Percentiles rank a stretch among this genome's conserved stretches.
These are phyloP conservation scores for Mionectes macconnelli DNA, from an alignment of 2,113 vertebrate species.

Conservation along the genomic window DNA sequence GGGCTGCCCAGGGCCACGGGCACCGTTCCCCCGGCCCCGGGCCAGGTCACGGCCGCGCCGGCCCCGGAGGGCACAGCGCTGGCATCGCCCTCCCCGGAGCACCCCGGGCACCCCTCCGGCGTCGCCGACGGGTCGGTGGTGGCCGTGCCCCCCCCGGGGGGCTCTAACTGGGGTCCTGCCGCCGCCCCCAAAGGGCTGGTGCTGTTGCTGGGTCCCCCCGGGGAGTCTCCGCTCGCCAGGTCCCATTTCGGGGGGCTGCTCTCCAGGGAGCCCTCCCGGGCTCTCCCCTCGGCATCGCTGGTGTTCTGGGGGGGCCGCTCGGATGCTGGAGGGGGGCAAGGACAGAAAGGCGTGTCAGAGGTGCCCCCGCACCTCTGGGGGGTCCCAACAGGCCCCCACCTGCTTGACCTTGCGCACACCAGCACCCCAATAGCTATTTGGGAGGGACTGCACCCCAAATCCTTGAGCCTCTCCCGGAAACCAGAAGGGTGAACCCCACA, in stretches of 20 bases:
- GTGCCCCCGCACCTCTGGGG: not conserved
- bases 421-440: not conserved
- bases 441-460: not conserved
- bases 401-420: not conserved
- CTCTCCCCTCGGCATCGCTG: not conserved
- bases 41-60: not conserved
- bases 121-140: not conserved
- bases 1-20: conserved; percentile 50
- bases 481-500: not conserved
- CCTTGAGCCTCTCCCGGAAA: not conserved
- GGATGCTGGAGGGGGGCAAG: not conserved
- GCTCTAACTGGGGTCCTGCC: not conserved
- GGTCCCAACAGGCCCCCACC: not conserved
- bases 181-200: not conserved
- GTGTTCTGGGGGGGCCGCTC: not conserved
- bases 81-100: conserved; percentile 10
- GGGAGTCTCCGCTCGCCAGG: not conserved
- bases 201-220: not conserved
- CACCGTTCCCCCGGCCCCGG: not conserved
- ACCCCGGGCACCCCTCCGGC: conserved; percentile 43
- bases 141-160: not conserved
- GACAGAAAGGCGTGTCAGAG: not conserved
- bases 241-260: not conserved
- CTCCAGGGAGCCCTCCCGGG: not conserved
- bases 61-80: not conserved